phyloP scores from a whole-genome alignment of 2,113 vertebrate species.

The Neotoma lepida region DNA sequence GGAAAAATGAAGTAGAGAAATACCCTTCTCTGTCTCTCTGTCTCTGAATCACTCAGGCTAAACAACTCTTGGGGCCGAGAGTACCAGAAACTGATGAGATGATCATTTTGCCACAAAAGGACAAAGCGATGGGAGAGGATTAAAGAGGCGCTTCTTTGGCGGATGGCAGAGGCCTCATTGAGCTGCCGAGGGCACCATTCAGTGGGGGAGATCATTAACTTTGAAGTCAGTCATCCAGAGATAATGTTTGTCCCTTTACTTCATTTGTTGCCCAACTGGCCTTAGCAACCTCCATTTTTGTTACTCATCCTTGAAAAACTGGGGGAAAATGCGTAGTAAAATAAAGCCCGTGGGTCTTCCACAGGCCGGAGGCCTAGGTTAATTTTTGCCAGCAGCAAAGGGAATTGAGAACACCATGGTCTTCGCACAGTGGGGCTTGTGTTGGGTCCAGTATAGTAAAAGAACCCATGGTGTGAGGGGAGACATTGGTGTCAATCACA shows the following conservation, averaged over 20 bases:
- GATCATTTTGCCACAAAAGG: conserved; percentile 91
- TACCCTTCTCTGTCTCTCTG: conserved; percentile 83
- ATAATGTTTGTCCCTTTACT: conserved; percentile 90
- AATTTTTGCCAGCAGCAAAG: conserved; percentile 88
- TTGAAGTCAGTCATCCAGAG: conserved; percentile 92
- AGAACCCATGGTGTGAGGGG: conserved; percentile 91
- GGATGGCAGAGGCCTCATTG: conserved; percentile 87
- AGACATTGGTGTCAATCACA: conserved; percentile 93
- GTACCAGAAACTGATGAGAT: conserved; percentile 91
- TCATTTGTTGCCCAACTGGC: conserved; percentile 87
- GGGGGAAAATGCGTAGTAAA: conserved; percentile 84
- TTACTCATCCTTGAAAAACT: conserved; percentile 87
- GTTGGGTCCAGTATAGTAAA: conserved; percentile 89
- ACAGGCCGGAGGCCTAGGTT: conserved; percentile 85
- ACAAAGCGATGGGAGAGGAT: conserved; percentile 91
- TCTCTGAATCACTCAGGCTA: conserved; percentile 91
- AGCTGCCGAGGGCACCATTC: conserved; percentile 87
- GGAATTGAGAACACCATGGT: conserved; percentile 88
- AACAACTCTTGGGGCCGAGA: conserved; percentile 84
- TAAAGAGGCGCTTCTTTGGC: conserved; percentile 90
- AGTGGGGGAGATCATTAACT: conserved; percentile 91
- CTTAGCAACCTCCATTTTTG: conserved; percentile 89
- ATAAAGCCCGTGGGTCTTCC: conserved; percentile 87
- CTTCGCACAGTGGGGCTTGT: conserved; percentile 90
- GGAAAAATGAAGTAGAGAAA: conserved; percentile 92